These are phyloP conservation scores for Dunckerocampus dactyliophorus DNA, from an alignment of 2,113 vertebrate species.

Conservation along the genomic window DNA sequence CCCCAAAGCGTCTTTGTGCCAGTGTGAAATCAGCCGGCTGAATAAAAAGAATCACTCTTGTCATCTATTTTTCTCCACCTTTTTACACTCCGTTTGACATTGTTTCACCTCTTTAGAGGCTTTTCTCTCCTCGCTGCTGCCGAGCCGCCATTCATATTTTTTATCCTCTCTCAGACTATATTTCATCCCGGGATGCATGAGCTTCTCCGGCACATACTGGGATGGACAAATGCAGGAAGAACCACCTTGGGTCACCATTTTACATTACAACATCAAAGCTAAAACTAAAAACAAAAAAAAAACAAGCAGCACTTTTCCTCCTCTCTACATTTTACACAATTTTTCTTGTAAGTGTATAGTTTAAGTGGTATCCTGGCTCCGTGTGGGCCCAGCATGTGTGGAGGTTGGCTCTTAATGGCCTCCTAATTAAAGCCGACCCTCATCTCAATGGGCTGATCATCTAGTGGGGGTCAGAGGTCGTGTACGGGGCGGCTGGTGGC, in stretches of 20 bases:
- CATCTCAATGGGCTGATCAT: conserved; percentile 66
- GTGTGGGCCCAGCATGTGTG: conserved; percentile 2
- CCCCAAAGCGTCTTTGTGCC: conserved; percentile 88
- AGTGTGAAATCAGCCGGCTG: conserved; percentile 86
- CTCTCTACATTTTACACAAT: too few relatives aligned
- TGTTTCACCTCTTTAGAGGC: conserved; percentile 48
- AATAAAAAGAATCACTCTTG: conserved; percentile 72
- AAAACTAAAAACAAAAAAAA: too few relatives aligned
- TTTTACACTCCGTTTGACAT: conserved; percentile 53
- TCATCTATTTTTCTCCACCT: conserved; percentile 62
- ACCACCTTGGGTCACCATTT: not conserved
- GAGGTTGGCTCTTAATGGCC: conserved; percentile 67
- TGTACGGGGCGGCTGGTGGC: conserved; percentile 65
- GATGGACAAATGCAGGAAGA: not conserved
- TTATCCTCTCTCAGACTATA: conserved; percentile 30
- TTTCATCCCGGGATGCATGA: conserved; percentile 37
- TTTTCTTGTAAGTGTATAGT: too few relatives aligned
- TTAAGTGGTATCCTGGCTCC: too few relatives aligned
- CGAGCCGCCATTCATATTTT: conserved; percentile 31
- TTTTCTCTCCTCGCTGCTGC: conserved; percentile 21
- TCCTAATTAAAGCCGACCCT: conserved; percentile 68
- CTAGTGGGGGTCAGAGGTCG: conserved; percentile 69
- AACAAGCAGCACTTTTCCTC: too few relatives aligned
- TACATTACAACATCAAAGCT: not conserved
- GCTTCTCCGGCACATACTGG: conserved; percentile 1